Evolutionary conservation across 2,888 invertebrate genomes (phyloP), one percentile per base, ranked within the genome.

Genomic region (Eumacrocentrus americanus): DNA sequence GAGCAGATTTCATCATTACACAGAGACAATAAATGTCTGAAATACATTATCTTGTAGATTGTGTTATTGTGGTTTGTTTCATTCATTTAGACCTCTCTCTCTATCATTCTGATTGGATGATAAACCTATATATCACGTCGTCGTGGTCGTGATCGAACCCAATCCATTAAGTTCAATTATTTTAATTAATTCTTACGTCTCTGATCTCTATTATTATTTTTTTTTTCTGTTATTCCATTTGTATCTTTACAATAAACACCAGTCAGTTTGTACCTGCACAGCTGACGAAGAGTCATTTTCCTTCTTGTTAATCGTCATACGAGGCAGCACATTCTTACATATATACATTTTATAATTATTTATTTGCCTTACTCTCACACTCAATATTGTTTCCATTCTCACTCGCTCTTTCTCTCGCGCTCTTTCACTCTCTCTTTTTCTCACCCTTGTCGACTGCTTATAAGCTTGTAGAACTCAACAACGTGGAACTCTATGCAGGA

Each of bases 271-370:
- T 52, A 44, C 44, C 53, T 38, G 48, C 53, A 12, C 42, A 56
- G 46, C 42, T 48, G 34, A 51, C 48, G 54, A 52, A 53, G 48
- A 37, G 25, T 11, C 11, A 14, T 42, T 11, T 51, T 42, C 38
- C 40, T 2, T 35, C 38, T 11, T 40, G 16, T 61, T 62, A 63
- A 58, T 63, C 62, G 60, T 67, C 68, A 67, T 69, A 72, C 70
- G 60, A 58, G 70, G 70, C 66, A 72, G 65, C 72, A 69, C 69
- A 72, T 73, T 71, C 70, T 72, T 76, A 77, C 77, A 78, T 79
- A 80, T 78, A 73, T 78, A 80, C 78, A 79, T 71, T 29, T 29
- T 72, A 70, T 72, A 70, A 68, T 64, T 70, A n/a, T 68, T 68
- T 65, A 65, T 66, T 57, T 69, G 66, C 67, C 69, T 69, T 72